phyloP scores from a whole-genome alignment of 2,888 invertebrate genomes.

The Nemurella pictetii region DNA sequence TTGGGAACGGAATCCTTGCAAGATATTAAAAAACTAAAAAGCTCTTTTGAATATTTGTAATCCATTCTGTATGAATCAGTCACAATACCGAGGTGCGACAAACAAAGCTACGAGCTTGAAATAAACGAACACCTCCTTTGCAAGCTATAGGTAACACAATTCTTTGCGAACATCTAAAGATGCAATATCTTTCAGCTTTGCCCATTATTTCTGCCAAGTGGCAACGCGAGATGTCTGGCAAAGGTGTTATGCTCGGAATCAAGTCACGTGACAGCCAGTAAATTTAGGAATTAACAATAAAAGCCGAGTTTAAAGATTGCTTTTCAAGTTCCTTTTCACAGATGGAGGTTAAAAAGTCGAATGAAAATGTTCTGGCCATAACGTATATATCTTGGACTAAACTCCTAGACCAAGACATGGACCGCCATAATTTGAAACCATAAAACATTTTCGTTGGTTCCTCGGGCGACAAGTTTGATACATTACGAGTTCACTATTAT shows the following conservation, averaged over 20 bases:
- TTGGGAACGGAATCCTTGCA: no score
- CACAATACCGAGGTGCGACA: no score
- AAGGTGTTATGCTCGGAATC: background rate
- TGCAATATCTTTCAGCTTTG: no score
- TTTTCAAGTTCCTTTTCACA: background rate
- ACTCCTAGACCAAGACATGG: background rate
- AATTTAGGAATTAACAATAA: background rate
- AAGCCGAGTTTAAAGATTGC: background rate
- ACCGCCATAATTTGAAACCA: conserved; percentile 23
- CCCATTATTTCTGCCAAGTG: no score
- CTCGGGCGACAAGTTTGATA: background rate
- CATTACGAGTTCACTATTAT: background rate
- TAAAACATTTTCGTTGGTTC: conserved; percentile 1
- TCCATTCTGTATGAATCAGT: no score
- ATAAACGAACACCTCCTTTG: no score
- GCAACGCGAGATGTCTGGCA: no score
- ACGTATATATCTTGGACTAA: background rate
- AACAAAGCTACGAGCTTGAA: no score
- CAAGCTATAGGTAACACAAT: no score
- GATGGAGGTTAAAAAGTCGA: background rate
- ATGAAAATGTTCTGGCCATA: background rate
- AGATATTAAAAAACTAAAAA: no score
- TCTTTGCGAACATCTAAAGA: no score
- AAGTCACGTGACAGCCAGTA: background rate
- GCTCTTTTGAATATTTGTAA: no score